Base-by-base conservation (phyloP, 2,797 vertebrate genomes). In the Lutjanus argentimaculatus region DNA sequence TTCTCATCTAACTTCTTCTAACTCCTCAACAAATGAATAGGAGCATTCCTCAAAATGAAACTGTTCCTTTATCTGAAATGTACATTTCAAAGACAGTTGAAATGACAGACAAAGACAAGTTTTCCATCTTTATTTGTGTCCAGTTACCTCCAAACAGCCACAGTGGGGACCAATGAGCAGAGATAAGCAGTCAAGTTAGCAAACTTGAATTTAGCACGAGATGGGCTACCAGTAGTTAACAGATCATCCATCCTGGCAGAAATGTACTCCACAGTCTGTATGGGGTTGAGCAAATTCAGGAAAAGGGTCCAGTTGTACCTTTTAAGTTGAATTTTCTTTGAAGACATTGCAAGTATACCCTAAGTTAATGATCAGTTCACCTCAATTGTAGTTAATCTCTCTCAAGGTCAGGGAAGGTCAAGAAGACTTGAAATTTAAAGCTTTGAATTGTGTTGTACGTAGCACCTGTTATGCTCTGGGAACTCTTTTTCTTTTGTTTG, bases 221-320 rank as follows among this genome's bases (percentile, higher is more conserved):
- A 57, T 25, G 19, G 25, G 25, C 25, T 25, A 25, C n/a, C 30
- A 76, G 65, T 22, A 10, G 6, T 25, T 45, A 17, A 66, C 56
- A 21, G 22, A 57, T 25, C 12, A 58, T 13, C 21, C 25, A 25
- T 2, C 25, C 25, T 25, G 25, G 25, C 55, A 67, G 21, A 30
- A 10, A 51, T 12, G 51, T 30, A 19, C 30, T 51, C 57, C 19
- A 48, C 48, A 46, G 57, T 82, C 59, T 79, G 75, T 55, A 66
- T 65, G 65, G 7, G n/a, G 12, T 40, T 45, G 67, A 19, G 40
- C 1, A 4, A 67, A 52, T 43, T 75, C 43, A 64, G 11, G 15
- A 59, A 56, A 65, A 69, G 42, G 40, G 22, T 72, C 4, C 12
- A 53, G 15, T 19, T n/a, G 8, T 15, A 19, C 63, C 11, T 61